Percentiles rank a stretch among this genome's conserved stretches.
phyloP scores from a whole-genome alignment of 2,113 vertebrate species.

The Synchiropus splendidus region DNA sequence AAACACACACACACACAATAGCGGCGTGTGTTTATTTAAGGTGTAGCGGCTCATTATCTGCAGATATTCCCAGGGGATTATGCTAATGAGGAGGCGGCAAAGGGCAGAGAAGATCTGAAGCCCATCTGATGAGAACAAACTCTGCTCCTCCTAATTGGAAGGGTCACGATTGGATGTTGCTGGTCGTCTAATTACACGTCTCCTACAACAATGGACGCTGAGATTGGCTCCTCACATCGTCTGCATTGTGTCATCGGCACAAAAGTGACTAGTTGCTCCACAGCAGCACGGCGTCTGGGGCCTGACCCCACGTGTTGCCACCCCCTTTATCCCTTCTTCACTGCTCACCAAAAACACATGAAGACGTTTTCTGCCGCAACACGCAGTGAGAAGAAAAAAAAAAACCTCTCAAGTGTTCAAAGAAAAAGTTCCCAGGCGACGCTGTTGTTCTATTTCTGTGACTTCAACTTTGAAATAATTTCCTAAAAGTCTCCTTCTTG shows the following conservation, averaged over 20 bases:
- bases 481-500: conserved; percentile 1
- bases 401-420: no score
- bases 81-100: conserved; percentile 55
- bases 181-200: conserved; percentile 42
- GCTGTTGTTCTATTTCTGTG: no score
- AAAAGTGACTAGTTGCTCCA: conserved; percentile 20
- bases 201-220: conserved; percentile 40
- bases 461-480: conserved; percentile 19
- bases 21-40: conserved; percentile 33
- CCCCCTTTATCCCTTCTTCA: no score
- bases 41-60: conserved; percentile 51
- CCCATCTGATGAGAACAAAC: conserved; percentile 53
- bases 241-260: conserved; percentile 8
- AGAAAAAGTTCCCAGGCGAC: conserved; percentile 14
- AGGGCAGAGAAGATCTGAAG: conserved; percentile 53
- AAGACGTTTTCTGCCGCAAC: no score
- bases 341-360: no score
- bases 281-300: no score
- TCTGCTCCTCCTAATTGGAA: conserved; percentile 48
- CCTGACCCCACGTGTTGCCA: no score
- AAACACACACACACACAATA: conserved; percentile 14
- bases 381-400: no score
- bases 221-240: conserved; percentile 34
- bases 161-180: conserved; percentile 48
- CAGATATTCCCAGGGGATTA: conserved; percentile 49